A percentile compares a stretch with the other conserved stretches of the same genome.
Conservation (phyloP, 2,888 invertebrate genomes). For the Mythimna vitellina region DNA sequence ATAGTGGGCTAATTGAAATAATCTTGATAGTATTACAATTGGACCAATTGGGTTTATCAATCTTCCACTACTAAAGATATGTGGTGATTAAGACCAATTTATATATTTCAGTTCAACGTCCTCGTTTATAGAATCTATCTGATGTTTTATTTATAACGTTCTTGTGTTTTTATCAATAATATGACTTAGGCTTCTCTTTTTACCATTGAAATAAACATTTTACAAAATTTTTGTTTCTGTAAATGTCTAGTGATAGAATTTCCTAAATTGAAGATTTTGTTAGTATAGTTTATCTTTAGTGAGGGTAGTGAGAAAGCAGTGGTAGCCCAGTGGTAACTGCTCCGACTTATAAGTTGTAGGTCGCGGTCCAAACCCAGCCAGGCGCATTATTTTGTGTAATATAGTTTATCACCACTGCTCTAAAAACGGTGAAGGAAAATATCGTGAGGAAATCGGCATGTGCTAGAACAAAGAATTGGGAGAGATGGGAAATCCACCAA, state of each 20-base stretch:
- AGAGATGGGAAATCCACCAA: too few species aligned
- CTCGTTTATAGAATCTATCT: neutral
- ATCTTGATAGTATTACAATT: constrained; percentile 16
- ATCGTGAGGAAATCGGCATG: too few species aligned
- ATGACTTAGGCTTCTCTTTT: neutral
- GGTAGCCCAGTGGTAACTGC: too few species aligned
- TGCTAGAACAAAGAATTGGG: too few species aligned
- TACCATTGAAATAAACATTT: neutral
- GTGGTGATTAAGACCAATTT: constrained; percentile 7
- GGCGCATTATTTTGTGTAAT: too few species aligned
- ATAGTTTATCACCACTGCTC: too few species aligned
- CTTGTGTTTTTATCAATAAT: neutral
- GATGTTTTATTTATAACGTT: neutral
- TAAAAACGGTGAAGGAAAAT: too few species aligned
- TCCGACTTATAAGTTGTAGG: too few species aligned
- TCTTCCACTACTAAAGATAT: neutral
- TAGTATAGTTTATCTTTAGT: neutral
- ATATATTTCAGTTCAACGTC: constrained; percentile 7
- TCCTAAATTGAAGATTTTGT: neutral
- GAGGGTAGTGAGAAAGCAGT: too few species aligned
- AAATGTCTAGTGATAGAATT: neutral
- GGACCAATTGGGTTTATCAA: constrained; percentile 5
- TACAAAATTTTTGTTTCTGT: neutral
- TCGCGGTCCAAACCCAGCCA: too few species aligned
- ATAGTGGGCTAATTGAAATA: neutral